Evolutionary conservation across 2,888 invertebrate species (phyloP).

Genomic region (Synanthedon andrenaeformis): DNA sequence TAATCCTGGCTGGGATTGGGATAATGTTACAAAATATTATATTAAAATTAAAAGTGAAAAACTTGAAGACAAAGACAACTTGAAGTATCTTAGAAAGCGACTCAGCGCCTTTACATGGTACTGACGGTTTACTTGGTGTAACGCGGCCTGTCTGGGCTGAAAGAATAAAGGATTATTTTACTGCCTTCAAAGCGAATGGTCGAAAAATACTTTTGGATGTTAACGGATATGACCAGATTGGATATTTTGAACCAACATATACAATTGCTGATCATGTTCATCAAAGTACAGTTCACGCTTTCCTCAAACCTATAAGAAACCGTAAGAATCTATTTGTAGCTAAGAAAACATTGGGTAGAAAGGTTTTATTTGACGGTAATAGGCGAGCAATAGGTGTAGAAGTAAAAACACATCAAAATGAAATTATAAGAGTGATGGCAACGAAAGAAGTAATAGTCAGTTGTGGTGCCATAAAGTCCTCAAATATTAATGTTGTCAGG

Average conservation of each 20-base stretch:
- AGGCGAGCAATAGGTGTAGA: slow-evolving; percentile 27
- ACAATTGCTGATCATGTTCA: slow-evolving; percentile 22
- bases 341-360: slow-evolving; percentile 27
- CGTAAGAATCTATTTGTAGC: slow-evolving; percentile 29
- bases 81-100: background rate
- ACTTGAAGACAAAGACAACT: background rate
- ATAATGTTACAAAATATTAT: background rate
- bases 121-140: slow-evolving; percentile 51
- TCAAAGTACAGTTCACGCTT: slow-evolving; percentile 9
- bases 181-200: slow-evolving; percentile 29
- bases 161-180: slow-evolving; percentile 11
- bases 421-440: no score
- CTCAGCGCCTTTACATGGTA: background rate
- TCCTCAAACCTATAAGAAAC: slow-evolving; percentile 23
- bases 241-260: slow-evolving; percentile 21
- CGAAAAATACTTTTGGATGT: slow-evolving; percentile 21
- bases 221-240: slow-evolving; percentile 25
- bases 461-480: slow-evolving; percentile 34
- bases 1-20: background rate
- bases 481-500: slow-evolving; percentile 43
- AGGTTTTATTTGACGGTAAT: slow-evolving; percentile 20
- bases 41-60: slow-evolving; percentile 1
- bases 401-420: no score
- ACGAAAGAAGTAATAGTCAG: slow-evolving; percentile 33
- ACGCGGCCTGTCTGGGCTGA: slow-evolving; percentile 2